These are phyloP conservation scores for Otus sunia DNA, from an alignment of 2,113 vertebrate genomes.

Conservation along the genomic window DNA sequence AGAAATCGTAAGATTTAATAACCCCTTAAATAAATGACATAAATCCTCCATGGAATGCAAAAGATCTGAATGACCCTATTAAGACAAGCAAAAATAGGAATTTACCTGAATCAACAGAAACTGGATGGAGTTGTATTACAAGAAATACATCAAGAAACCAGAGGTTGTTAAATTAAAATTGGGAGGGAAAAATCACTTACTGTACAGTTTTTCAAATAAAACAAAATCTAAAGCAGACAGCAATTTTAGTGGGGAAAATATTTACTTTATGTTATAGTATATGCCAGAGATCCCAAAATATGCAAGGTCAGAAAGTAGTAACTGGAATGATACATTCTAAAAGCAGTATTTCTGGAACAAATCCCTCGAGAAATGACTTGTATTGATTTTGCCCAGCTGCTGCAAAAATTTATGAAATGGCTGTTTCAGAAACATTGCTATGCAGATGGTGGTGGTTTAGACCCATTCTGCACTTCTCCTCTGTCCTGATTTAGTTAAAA, in stretches of 20 bases:
- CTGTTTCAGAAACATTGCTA: background rate
- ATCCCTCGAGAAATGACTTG: background rate
- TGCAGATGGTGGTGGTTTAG: background rate
- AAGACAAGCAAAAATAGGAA: background rate
- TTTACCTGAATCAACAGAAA: slow-evolving; percentile 29
- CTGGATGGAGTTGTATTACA: background rate
- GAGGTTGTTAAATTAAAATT: slow-evolving; percentile 37
- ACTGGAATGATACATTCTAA: background rate
- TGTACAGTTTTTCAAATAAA: slow-evolving; percentile 46
- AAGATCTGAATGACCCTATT: background rate
- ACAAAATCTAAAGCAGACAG: slow-evolving; percentile 18
- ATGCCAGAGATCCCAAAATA: background rate
- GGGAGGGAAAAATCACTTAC: background rate
- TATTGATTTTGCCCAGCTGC: background rate
- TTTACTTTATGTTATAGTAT: slow-evolving; percentile 31
- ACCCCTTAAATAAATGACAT: background rate
- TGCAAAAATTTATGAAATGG: background rate
- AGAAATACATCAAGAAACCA: background rate
- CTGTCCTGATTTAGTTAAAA: background rate
- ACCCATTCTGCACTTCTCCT: background rate
- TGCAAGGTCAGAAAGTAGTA: slow-evolving; percentile 25
- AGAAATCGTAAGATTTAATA: background rate
- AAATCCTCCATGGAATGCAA: background rate
- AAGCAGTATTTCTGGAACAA: slow-evolving; percentile 15
- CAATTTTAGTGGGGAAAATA: slow-evolving; percentile 14